Base-by-base conservation (phyloP, 2,888 invertebrate species). In the Cremastinae sp. region DNA sequence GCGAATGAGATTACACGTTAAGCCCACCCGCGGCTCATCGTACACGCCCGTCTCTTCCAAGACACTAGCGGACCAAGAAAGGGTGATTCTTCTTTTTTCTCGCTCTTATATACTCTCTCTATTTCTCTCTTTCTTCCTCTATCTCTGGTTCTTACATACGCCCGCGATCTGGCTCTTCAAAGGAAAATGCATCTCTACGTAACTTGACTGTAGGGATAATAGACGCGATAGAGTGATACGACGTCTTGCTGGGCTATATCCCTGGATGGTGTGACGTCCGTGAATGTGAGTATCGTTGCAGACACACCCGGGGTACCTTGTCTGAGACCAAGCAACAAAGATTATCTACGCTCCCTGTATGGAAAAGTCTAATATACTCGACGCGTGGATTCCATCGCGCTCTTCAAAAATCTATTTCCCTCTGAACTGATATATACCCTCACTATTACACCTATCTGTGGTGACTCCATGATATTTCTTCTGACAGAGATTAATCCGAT, bases 1-100 rank as follows among this genome's bases (percentile, higher is more conserved):
- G 76, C 75, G 70, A 79, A 74, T 78, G 78, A 83, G 83, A 85
- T 85, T 85, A 81, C 81, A 83, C 80, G 83, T 82, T 83, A 80
- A 83, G 83, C 81, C 83, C 83, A 83, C 83, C 83, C 83, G 82
- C 82, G 83, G 82, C 76, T 81, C 75, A 20, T n/a, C 70, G 64
- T 76, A 64, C 72, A 73, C 72, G 68, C 75, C 74, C 68, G 80
- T 75, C 77, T 68, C 45, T 62, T 16, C 35, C 68, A 56, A 64
- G 77, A 78, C 74, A 75, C 77, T 78, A 72, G 77, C 77, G 70
- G 71, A 64, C 76, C 69, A 71, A 74, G 55, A 74, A 65, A 66
- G 66, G 74, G 75, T 70, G 69, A 73, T 71, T 66, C 72, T 37
- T 51, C 64, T 66, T 70, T 55, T 28, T 59, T 58, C 69, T 64